A percentile compares a stretch with the other conserved stretches of the same genome.
phyloP scores from a whole-genome alignment of 2,113 vertebrate genomes.

The Osmerus eperlanus region DNA sequence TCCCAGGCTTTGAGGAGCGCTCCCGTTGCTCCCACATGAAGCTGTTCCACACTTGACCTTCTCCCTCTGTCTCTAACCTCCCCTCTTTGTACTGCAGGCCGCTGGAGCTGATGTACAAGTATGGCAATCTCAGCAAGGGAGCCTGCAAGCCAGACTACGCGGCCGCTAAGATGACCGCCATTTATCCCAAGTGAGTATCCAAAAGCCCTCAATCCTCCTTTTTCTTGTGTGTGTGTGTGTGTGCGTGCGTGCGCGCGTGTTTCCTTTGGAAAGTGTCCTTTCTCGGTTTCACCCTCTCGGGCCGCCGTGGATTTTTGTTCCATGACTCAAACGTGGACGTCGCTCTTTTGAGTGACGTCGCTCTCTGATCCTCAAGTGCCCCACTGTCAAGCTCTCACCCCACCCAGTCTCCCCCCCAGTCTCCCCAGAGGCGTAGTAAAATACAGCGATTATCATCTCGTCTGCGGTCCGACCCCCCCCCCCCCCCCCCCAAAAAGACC shows the following conservation, averaged over 20 bases:
- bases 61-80: not conserved
- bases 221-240: not conserved
- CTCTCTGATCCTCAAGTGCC: not conserved
- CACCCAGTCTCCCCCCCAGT: slow-evolving; percentile 17
- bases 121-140: slow-evolving; percentile 85
- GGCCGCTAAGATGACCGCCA: slow-evolving; percentile 85
- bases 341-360: too few species aligned
- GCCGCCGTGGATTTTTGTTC: not conserved
- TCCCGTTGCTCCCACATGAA: too few species aligned
- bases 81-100: slow-evolving; percentile 64
- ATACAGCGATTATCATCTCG: slow-evolving; percentile 4
- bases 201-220: not conserved
- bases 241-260: not conserved
- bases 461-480: not conserved
- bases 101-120: slow-evolving; percentile 81
- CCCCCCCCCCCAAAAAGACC: not conserved
- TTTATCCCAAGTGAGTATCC: slow-evolving; percentile 85
- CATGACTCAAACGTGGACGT: not conserved
- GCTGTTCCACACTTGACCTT: too few species aligned
- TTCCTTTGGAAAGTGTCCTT: slow-evolving; percentile 7
- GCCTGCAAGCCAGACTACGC: slow-evolving; percentile 83
- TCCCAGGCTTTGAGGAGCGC: too few species aligned
- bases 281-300: slow-evolving; percentile 3
- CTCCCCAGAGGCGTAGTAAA: too few species aligned
- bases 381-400: slow-evolving; percentile 5